Base-by-base conservation (phyloP, 2,113 vertebrate genomes). In the Lucifuga dentata region DNA sequence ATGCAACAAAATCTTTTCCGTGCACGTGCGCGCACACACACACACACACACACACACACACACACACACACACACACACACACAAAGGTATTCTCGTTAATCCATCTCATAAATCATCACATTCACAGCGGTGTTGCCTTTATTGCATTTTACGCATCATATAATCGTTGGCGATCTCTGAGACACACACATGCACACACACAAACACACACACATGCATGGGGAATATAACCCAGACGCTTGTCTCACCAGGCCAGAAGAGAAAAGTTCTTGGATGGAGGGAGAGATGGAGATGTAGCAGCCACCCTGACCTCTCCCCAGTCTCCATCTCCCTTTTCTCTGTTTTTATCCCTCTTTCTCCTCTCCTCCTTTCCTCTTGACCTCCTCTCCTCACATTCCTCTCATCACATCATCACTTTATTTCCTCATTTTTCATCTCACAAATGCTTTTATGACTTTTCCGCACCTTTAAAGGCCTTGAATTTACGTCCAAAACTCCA, bases 401-500 rank as follows among this genome's bases (percentile, higher is more conserved):
- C 5, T 29, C 11, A 26, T n/a, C 26, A 5, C 26, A 5, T 29
- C 26, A 5, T 29, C 26, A 3, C 26, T 29, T 29, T 29, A 29
- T 19, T 15, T 32, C 12, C 1, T 29, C 17, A 48, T 16, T 29
- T 29, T 29, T 17, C 40, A 16, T 33, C 36, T 38, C 20, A 48
- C 19, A 53, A 46, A n/a, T 26, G 11, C 32, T 20, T 3, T 11
- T 21, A 11, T 35, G 36, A 33, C 6, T 46, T 40, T 33, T 12
- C 5, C 23, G 20, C 23, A 21, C 15, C 35, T 12, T 23, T 9
- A 59, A 49, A 2, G n/a, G 13, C 8, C 8, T 21, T 55, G 2
- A 29, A 76, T 81, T 81, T 73, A 38, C 52, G n/a, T n/a, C n/a
- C n/a, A 73, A 7, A 7, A 29, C 3, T 65, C 15, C 5, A 15